phyloP scores from a whole-genome alignment of 2,113 vertebrate genomes.

The Elgaria multicarinata region DNA sequence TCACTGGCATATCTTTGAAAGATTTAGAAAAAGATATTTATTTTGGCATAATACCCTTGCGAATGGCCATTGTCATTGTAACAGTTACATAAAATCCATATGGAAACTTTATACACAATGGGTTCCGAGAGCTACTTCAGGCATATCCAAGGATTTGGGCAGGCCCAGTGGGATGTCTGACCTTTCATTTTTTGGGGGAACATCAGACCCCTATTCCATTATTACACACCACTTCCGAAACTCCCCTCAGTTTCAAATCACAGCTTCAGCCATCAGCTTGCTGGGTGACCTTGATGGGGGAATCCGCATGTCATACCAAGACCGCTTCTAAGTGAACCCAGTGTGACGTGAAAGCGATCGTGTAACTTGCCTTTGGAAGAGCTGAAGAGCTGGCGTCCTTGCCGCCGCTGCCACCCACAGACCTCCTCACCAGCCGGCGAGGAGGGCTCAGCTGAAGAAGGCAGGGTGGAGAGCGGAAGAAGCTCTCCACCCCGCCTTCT shows the following conservation, averaged over 20 bases:
- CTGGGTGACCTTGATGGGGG: not conserved
- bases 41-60: not conserved
- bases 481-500: no score
- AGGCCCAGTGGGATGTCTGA: no score
- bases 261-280: not conserved
- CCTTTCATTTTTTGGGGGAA: not conserved
- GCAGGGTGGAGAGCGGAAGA: no score
- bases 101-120: not conserved
- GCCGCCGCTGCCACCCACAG: no score
- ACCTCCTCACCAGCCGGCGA: no score
- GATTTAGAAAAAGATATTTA: not conserved
- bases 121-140: not conserved
- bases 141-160: not conserved
- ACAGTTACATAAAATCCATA: not conserved
- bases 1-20: not conserved
- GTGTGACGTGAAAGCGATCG: no score
- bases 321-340: no score
- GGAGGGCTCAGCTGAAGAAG: no score
- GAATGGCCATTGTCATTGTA: not conserved
- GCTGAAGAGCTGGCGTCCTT: no score
- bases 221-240: not conserved
- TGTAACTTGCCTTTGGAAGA: no score
- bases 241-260: not conserved
- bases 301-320: no score
- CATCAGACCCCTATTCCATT: not conserved